Evolutionary conservation across 1,140 invertebrate genomes (phyloP), one percentile per base, ranked within the genome.

Genomic region (Dendrolimus punctatus): DNA sequence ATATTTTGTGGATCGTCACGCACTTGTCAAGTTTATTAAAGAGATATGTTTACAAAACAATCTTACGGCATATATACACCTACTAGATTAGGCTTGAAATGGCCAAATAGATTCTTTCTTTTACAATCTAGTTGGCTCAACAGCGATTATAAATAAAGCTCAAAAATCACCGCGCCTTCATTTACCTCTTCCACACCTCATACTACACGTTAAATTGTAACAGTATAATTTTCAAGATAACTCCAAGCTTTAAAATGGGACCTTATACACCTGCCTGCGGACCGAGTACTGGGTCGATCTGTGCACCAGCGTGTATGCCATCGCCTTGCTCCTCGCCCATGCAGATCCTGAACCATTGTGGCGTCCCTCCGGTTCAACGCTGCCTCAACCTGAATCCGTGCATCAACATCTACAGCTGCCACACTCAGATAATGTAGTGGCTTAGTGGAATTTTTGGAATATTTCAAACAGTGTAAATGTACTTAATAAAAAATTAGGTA

Each of bases 321-420:
- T 47, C 54, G 8, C 39, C 7, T 54, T 66, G 73, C 51, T 64
- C 62, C 4, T 59, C 68, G 5, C 9, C 23, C 6, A 52, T 47
- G 4, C 56, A 66, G 0, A 58, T 66, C 23, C 39, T 72, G 40
- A 75, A 66, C 48, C 63, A 70, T 9, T 73, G 53, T 45, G 69
- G 66, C 40, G 51, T 54, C 6, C 71, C 73, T 6, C 66, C 70
- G 7, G 53, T 57, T n/a, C 57, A 67, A 10, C 72, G 74, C 41
- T 65, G 61, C 39, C 72, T 68, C 50, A 54, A 70, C 36, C 63
- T 79, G 44, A 76, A 76, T 44, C 79, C 79, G 0, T 82, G 79
- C 61, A 80, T 84, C 57, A 84, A 84, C 51, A 84, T 84, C 44
- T 84, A 82, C 62, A 84, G 80, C 51, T 82, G 80, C 48, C 60